phyloP scores from a whole-genome alignment of 2,888 invertebrate genomes.

The Phasia obesa region DNA sequence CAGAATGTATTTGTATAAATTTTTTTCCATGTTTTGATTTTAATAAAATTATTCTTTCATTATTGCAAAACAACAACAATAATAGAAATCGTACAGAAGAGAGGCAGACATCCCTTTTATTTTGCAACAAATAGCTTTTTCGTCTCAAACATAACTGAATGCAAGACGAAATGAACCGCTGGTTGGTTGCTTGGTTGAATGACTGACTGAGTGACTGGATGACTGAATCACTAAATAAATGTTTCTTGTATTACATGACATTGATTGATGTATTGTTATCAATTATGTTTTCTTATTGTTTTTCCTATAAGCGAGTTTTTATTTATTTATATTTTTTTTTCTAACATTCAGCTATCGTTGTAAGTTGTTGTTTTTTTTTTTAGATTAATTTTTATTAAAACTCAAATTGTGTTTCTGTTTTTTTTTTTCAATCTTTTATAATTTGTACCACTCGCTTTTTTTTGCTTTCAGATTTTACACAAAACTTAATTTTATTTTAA shows the following conservation, averaged over 20 bases:
- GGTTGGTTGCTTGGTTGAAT: background rate
- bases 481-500: constrained; percentile 12
- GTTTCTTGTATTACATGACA: constrained; percentile 60
- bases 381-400: constrained; percentile 55
- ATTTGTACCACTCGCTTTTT: background rate
- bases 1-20: background rate
- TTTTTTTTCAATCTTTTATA: background rate
- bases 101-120: background rate
- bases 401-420: background rate
- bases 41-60: constrained; percentile 52
- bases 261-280: constrained; percentile 70
- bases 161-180: background rate
- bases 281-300: constrained; percentile 60
- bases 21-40: constrained; percentile 39
- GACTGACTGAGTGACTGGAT: background rate
- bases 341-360: background rate
- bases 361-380: background rate
- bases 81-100: background rate
- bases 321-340: constrained; percentile 20
- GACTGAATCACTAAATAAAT: constrained; percentile 55
- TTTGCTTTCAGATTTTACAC: background rate
- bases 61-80: constrained; percentile 31
- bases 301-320: constrained; percentile 42
- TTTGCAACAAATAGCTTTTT: constrained; percentile 13
- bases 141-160: constrained; percentile 5